phyloP scores from a whole-genome alignment of 2,888 invertebrate species.

The Abrostola tripartita region DNA sequence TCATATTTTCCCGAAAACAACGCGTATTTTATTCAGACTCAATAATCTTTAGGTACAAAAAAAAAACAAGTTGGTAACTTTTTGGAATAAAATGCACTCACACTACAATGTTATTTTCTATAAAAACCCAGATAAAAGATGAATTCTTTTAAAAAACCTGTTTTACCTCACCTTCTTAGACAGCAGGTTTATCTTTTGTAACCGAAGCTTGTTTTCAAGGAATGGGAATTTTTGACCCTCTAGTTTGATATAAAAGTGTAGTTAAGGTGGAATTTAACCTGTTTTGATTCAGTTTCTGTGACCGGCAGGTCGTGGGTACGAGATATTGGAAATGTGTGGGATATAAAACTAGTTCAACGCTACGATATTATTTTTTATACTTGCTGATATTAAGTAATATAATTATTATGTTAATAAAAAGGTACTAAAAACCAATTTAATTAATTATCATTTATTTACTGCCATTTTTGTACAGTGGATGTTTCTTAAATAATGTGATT shows the following conservation, averaged over 20 bases:
- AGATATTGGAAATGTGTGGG: conserved; percentile 24
- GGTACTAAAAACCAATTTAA: no score
- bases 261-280: conserved; percentile 47
- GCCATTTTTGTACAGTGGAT: not conserved
- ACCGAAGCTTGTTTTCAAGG: conserved; percentile 33
- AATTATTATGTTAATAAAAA: no score
- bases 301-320: conserved; percentile 59
- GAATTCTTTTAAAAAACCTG: conserved; percentile 21
- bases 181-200: conserved; percentile 29
- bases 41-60: no score
- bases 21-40: no score
- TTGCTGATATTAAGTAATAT: no score
- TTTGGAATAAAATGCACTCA: conserved; percentile 3
- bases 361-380: not conserved
- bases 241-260: conserved; percentile 24
- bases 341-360: conserved; percentile 20
- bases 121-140: conserved; percentile 4
- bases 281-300: conserved; percentile 50
- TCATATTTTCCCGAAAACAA: no score
- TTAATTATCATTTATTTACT: no score
- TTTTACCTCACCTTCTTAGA: conserved; percentile 13
- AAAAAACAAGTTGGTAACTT: not conserved
- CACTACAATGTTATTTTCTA: conserved; percentile 6
- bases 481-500: not conserved
- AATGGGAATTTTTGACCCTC: conserved; percentile 31